phyloP scores from a whole-genome alignment of 35 echinoderm and acorn worm genomes.

The Lytechinus pictus region DNA sequence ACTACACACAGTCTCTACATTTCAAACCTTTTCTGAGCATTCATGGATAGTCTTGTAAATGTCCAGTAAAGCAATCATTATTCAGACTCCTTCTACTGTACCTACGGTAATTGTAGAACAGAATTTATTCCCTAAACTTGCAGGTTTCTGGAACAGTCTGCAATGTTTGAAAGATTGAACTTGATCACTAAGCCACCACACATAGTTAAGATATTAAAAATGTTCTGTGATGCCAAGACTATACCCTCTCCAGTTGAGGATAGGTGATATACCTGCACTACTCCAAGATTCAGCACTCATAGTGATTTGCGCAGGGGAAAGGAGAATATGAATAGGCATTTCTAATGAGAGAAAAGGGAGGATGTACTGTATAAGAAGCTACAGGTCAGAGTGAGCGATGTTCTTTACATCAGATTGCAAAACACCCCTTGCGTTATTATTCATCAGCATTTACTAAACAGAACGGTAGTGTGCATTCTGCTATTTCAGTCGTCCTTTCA shows the following conservation, averaged over 20 bases:
- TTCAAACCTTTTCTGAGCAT: background rate
- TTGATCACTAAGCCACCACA: background rate
- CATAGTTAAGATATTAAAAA: background rate
- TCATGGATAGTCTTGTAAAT: background rate
- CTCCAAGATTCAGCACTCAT: background rate
- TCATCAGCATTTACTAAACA: background rate
- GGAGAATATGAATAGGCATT: conserved; percentile 12
- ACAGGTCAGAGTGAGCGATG: background rate
- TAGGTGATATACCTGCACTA: background rate
- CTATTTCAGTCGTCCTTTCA: too few species aligned
- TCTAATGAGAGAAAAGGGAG: background rate
- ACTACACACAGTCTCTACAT: background rate
- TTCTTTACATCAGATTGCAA: background rate
- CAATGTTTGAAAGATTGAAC: too few species aligned
- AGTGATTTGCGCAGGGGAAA: background rate
- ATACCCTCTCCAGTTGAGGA: background rate
- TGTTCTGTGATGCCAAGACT: background rate
- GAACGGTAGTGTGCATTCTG: background rate
- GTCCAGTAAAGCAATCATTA: background rate
- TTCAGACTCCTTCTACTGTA: background rate
- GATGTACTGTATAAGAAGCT: background rate
- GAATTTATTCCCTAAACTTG: too few species aligned
- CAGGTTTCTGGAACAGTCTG: too few species aligned
- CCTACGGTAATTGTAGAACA: too few species aligned
- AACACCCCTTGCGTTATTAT: background rate